Evolutionary conservation across 2,113 vertebrate species (phyloP).

Genomic region (Chrysochloris asiatica): DNA sequence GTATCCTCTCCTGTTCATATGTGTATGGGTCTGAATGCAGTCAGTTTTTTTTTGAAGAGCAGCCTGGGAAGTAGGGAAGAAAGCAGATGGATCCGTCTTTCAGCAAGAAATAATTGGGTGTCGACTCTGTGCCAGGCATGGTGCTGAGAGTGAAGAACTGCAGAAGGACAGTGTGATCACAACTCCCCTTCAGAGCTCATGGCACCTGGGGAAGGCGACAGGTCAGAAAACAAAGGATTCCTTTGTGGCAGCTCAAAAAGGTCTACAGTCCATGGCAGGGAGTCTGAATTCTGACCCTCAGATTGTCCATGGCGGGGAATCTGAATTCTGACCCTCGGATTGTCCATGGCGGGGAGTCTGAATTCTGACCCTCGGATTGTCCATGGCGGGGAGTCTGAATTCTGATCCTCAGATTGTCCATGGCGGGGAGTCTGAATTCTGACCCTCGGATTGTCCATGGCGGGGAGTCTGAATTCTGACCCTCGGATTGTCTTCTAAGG

Average conservation of each 20-base stretch:
- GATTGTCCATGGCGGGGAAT: too few relatives aligned
- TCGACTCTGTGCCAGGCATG: not conserved
- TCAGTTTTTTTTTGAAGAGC: not conserved
- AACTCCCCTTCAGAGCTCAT: accelerated
- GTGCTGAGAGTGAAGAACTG: not conserved
- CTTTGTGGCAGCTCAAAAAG: not conserved
- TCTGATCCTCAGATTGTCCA: too few relatives aligned
- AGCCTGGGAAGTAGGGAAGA: not conserved
- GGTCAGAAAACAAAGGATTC: not conserved
- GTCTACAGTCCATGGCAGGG: accelerated
- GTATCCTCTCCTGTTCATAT: not conserved
- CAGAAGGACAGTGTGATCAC: accelerated
- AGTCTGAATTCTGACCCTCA: too few relatives aligned
- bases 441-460: too few relatives aligned
- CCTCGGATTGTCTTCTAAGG: not conserved
- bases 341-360: too few relatives aligned
- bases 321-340: too few relatives aligned
- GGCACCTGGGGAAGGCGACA: not conserved
- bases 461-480: too few relatives aligned
- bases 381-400: too few relatives aligned
- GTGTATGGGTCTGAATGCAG: not conserved
- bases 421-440: too few relatives aligned
- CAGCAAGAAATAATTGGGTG: not conserved
- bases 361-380: too few relatives aligned
- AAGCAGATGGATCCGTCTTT: not conserved